Evolutionary conservation across 2,113 vertebrate species (phyloP), one percentile per base, ranked within the genome.

Genomic region (Colistium nudipinnis): DNA sequence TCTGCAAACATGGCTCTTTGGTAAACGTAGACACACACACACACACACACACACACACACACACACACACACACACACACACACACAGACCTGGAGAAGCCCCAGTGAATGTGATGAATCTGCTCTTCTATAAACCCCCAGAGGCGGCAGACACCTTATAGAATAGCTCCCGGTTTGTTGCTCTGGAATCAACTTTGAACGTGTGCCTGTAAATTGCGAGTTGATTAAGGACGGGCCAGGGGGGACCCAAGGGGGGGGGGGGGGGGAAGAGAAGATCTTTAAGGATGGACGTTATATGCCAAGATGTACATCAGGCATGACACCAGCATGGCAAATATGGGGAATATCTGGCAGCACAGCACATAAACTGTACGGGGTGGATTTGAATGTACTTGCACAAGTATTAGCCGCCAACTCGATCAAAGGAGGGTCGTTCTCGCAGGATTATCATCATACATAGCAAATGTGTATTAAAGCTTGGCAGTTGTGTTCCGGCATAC

Each of bases 141-240:
- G 36, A 76, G 66, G 62, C 51, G 52, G 41, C 28, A 43, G 44
- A 62, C 65, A 74, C 51, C 39, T 17, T 55, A 63, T 71, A 76
- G 55, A 88, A 82, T 52, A 67, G 73, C 80, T 91, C 77, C 89
- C 91, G 91, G 90, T 91, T 87, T 81, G 85, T 81, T 82, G 65
- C 49, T 59, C 66, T 61, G 57, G 55, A 67, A 64, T 93, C 86
- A 90, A 91, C 89, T 89, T 91, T 88, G 88, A 78, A 62, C 16
- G 14, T 20, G 25, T 64, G 84, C 79, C 70, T 78, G 56, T 84
- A 80, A 88, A 87, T 78, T 39, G n/a, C 52, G 56, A 49, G 70
- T 71, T 87, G 73, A 87, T 77, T 77, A 66, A 80, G 65, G 75
- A 69, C 61, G 76, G 55, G 51, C 45, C 6, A 8, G 43, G 12